Base-by-base conservation (phyloP, 1,140 invertebrate species). In the Pseudomyrmex cubaensis region DNA sequence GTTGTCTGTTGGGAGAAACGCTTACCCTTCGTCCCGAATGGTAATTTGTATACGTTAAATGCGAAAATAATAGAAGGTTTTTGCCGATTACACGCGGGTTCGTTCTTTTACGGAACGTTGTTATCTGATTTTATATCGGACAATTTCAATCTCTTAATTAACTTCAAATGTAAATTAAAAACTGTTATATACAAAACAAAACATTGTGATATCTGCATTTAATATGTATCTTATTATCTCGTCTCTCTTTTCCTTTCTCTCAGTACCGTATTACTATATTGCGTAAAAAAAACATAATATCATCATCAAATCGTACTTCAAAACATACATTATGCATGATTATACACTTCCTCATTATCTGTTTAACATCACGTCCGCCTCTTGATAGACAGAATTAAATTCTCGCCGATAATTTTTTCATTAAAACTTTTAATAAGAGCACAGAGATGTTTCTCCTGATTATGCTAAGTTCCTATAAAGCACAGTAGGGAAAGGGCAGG, bases 21-120 rank as follows among this genome's bases (percentile, higher is more conserved):
- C 44, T 78, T 59, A 70, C 20, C 44, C 69, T 57, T 35, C 20
- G 59, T 35, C 54, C 35, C 66, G 44, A 13, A 13, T 4, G 35
- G 67, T 80, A 50, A 59, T 80, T 22, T 72, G 22, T 72, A 70
- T 73, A 62, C 57, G 70, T 74, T 62, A 82, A 74, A 74, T 70
- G 64, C 74, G 59, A 62, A 22, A 75, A 46, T 56, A 82, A 75
- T 74, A 54, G 74, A 46, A 82, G 22, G 15, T 46, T 22, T 46
- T 5, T 25, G 44, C 54, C 56, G 73, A 75, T 63, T 20, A 22
- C 44, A 13, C 56, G 15, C 62, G 63, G 63, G 25, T 50, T 56
- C 2, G 50, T 52, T n/a, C 62, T 22, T 5, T 44, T 25, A 12
- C 48, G 17, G 13, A 12, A 67, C 25, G 15, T 52, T 2, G 5